Conservation (phyloP, 2,113 vertebrate genomes). For the Cygnus atratus region DNA sequence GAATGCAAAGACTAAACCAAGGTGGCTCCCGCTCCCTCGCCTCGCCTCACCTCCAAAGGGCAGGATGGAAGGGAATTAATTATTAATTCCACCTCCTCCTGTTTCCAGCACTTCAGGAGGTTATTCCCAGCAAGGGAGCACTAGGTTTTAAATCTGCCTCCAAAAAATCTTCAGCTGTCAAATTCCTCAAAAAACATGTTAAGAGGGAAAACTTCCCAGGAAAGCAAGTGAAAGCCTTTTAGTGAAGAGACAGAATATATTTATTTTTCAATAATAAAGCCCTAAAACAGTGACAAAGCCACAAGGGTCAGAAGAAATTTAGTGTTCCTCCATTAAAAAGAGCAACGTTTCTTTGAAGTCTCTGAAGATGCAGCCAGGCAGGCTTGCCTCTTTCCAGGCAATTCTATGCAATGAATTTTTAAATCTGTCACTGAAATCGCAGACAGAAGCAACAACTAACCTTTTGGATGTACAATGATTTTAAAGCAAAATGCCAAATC, state of each 20-base stretch:
- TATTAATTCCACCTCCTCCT: slow-evolving; percentile 1
- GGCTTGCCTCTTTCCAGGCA: background rate
- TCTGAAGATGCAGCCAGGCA: background rate
- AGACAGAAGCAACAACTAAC: background rate
- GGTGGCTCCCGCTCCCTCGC: background rate
- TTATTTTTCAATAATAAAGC: slow-evolving; percentile 6
- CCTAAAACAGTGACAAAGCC: background rate
- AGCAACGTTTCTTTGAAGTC: background rate
- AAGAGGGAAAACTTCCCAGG: slow-evolving; percentile 7
- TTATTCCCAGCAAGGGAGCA: slow-evolving; percentile 2
- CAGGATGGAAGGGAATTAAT: slow-evolving; percentile 45
- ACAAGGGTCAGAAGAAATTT: background rate
- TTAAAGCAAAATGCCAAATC: background rate
- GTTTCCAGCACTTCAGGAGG: background rate
- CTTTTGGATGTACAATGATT: background rate
- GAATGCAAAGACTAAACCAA: background rate
- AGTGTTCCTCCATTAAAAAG: background rate
- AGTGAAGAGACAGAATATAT: background rate
- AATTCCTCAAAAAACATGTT: background rate
- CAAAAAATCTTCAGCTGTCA: background rate
- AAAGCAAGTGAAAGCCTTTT: background rate
- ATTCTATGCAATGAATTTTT: slow-evolving; percentile 4
- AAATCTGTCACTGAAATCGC: slow-evolving; percentile 10
- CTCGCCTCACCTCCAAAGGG: background rate
- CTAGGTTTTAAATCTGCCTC: background rate